phyloP scores from a whole-genome alignment of 2,888 invertebrate species.

The Cryptocheilus praepositus region DNA sequence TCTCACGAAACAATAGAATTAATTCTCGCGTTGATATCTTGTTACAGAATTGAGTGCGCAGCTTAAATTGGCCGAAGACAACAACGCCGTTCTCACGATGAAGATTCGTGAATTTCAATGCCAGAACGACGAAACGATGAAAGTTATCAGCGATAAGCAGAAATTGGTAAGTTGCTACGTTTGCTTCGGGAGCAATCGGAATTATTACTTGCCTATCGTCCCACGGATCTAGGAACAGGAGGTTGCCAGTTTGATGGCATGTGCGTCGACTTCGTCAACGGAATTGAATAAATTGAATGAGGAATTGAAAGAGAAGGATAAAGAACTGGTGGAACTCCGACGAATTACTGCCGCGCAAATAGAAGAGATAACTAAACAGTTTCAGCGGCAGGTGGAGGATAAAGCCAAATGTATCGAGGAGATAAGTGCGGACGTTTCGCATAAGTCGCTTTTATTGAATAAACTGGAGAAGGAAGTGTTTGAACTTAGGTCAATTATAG shows the following conservation, averaged over 20 bases:
- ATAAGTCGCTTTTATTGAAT: slow-evolving; percentile 58
- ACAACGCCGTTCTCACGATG: slow-evolving; percentile 77
- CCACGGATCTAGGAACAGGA: slow-evolving; percentile 59
- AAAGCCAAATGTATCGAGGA: slow-evolving; percentile 63
- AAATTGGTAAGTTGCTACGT: slow-evolving; percentile 63
- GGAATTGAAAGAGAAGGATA: slow-evolving; percentile 78
- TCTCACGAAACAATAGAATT: background rate
- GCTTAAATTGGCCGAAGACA: slow-evolving; percentile 76
- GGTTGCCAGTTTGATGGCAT: slow-evolving; percentile 77
- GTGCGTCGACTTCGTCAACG: slow-evolving; percentile 78
- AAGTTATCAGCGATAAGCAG: slow-evolving; percentile 62
- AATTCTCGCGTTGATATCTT: slow-evolving; percentile 7
- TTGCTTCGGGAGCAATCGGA: background rate
- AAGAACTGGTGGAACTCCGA: slow-evolving; percentile 74
- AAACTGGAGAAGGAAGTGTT: slow-evolving; percentile 64
- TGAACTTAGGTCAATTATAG: slow-evolving; percentile 60
- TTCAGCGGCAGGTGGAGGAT: slow-evolving; percentile 65
- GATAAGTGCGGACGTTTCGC: slow-evolving; percentile 55
- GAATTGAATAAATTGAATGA: slow-evolving; percentile 78
- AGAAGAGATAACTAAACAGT: slow-evolving; percentile 62
- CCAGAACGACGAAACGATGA: slow-evolving; percentile 75
- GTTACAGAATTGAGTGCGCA: slow-evolving; percentile 77
- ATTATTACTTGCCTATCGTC: slow-evolving; percentile 3
- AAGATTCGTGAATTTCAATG: slow-evolving; percentile 74
- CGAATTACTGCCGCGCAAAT: slow-evolving; percentile 60